Evolutionary conservation across 2,888 invertebrate genomes (phyloP), one percentile per base, ranked within the genome.

Genomic region (Monoplex corrugatus): DNA sequence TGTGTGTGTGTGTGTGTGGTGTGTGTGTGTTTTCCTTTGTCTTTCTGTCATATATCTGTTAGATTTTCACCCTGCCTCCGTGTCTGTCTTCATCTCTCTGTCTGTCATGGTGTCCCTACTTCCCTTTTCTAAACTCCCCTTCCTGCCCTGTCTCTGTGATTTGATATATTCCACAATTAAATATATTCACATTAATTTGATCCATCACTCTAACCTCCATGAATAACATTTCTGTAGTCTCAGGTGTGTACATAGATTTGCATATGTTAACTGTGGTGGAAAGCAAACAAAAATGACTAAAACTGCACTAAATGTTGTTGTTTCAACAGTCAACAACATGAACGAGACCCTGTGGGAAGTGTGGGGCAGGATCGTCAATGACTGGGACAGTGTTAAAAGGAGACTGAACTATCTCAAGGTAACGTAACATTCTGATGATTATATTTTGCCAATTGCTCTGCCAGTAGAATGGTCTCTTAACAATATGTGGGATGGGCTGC

Each of bases 361-460:
- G 28, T 99, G 99, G 99, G 99, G 99, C 8, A 97, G 98, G 91
- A 97, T 99, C 92, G 98, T 99, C 93, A 98, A 98, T 95, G 99
- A 99, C 96, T 99, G 99, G 99, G 99, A 99, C 92, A 97, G 98
- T 95, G 98, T 98, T 97, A 98, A 98, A 96, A 98, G 98, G 93
- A 98, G 98, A 94, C 98, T 98, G 95, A 97, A 97, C 88, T 98
- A 98, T 95, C 97, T 99, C 89, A 96, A 96, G 96, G 97, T 97
- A 94, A 93, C n/a, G n/a, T n/a, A n/a, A n/a, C n/a, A n/a, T n/a
- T n/a, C n/a, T n/a, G n/a, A n/a, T n/a, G n/a, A n/a, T n/a, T n/a
- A n/a, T n/a, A n/a, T n/a, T n/a, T n/a, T n/a, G n/a, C n/a, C n/a
- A n/a, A n/a, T n/a, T n/a, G n/a, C n/a, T n/a, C n/a, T n/a, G n/a